Evolutionary conservation across 1,140 invertebrate genomes (phyloP).

Genomic region (Zaprionus davidi): DNA sequence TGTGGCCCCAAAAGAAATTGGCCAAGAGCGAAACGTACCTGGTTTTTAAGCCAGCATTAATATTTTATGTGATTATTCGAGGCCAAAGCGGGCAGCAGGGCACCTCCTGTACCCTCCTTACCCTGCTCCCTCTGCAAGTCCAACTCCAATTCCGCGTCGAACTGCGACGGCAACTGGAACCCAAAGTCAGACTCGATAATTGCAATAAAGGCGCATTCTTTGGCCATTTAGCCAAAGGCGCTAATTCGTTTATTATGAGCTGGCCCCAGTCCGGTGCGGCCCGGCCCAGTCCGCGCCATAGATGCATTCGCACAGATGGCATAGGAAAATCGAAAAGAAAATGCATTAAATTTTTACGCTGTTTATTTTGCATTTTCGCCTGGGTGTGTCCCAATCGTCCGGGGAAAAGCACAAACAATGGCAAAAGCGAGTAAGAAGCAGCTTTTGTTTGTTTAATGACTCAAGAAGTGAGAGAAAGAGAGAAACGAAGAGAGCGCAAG

Average conservation of each 20-base stretch:
- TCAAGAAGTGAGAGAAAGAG: neutral
- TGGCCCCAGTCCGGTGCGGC: neutral
- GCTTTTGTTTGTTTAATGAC: constrained; percentile 42
- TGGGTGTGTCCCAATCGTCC: constrained; percentile 50
- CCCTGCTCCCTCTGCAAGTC: neutral
- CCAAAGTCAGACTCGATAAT: constrained; percentile 68
- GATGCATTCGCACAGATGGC: constrained; percentile 67
- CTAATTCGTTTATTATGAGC: constrained; percentile 81
- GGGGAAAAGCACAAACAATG: constrained; percentile 36
- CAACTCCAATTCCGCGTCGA: constrained; percentile 32
- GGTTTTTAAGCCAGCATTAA: constrained; percentile 68
- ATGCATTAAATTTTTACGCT: constrained; percentile 70
- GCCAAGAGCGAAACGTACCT: constrained; percentile 67
- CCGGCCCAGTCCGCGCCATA: constrained; percentile 13
- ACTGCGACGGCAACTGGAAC: constrained; percentile 3
- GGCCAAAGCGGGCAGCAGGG: constrained; percentile 44
- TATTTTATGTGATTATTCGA: constrained; percentile 79
- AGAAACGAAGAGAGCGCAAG: constrained; percentile 1
- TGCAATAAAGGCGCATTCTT: constrained; percentile 81
- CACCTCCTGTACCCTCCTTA: constrained; percentile 26
- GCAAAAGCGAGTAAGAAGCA: constrained; percentile 15
- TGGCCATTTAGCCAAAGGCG: constrained; percentile 77
- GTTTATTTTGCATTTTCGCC: constrained; percentile 36
- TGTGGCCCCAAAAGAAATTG: constrained; percentile 77
- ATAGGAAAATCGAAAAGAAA: constrained; percentile 62